phyloP scores from a whole-genome alignment of 2,113 vertebrate species.

The Fukomys damarensis region DNA sequence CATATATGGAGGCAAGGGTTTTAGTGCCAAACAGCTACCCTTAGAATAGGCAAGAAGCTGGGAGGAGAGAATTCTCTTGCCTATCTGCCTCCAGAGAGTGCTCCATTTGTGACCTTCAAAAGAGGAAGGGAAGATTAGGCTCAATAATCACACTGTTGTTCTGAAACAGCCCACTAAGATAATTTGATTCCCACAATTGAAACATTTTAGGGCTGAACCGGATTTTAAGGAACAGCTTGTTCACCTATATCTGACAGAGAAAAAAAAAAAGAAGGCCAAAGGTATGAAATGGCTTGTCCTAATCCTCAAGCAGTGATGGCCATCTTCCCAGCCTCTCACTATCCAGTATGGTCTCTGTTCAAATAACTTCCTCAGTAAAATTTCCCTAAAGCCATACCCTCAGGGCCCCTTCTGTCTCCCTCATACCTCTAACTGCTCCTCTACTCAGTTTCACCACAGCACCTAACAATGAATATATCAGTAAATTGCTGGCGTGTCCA shows the following conservation, averaged over 20 bases:
- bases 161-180: slow-evolving; percentile 20
- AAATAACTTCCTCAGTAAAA: slow-evolving; percentile 45
- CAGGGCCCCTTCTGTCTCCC: not conserved
- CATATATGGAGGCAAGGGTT: not conserved
- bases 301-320: slow-evolving; percentile 28
- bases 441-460: slow-evolving; percentile 42
- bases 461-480: slow-evolving; percentile 63
- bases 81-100: slow-evolving; percentile 5
- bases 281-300: not conserved
- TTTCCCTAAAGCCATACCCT: not conserved
- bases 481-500: slow-evolving; percentile 68
- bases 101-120: slow-evolving; percentile 51
- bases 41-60: slow-evolving; percentile 8
- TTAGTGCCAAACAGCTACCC: not conserved
- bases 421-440: slow-evolving; percentile 50
- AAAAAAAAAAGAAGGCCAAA: slow-evolving; percentile 45
- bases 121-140: not conserved
- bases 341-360: slow-evolving; percentile 49
- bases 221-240: slow-evolving; percentile 57
- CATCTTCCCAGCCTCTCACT: slow-evolving; percentile 38
- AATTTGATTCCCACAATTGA: slow-evolving; percentile 23
- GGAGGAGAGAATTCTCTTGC: slow-evolving; percentile 28
- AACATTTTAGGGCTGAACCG: slow-evolving; percentile 18
- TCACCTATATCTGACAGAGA: slow-evolving; percentile 49
- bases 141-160: slow-evolving; percentile 37